phyloP scores from a whole-genome alignment of 1,140 invertebrate genomes.

The Paralvinella palmiformis region DNA sequence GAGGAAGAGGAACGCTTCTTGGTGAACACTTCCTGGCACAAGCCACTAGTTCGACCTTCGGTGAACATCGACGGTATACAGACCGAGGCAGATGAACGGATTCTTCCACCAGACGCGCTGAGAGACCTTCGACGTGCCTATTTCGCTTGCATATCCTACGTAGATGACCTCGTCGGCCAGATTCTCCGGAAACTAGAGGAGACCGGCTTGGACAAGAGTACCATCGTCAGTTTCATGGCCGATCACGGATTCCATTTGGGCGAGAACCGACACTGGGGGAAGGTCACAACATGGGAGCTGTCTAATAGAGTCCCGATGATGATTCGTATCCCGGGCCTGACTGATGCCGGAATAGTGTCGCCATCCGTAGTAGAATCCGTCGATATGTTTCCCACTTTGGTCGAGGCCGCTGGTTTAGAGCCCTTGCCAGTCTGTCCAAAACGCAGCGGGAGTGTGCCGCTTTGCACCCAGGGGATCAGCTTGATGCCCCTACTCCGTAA shows the following conservation, averaged over 20 bases:
- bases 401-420: background rate
- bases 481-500: no score
- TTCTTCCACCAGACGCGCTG: conserved; percentile 11
- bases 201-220: background rate
- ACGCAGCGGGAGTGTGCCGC: background rate
- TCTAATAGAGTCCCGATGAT: background rate
- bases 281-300: conserved; percentile 3
- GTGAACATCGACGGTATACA: conserved; percentile 8
- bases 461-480: conserved; percentile 2
- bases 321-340: background rate
- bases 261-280: no score
- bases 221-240: background rate
- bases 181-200: background rate
- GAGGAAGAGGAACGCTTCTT: no score
- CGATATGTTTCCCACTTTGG: no score
- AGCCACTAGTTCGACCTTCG: conserved; percentile 14
- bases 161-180: background rate
- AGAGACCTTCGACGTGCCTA: conserved; percentile 14
- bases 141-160: conserved; percentile 13
- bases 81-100: conserved; percentile 8
- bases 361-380: background rate
- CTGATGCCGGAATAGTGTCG: background rate
- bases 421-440: background rate
- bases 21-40: no score
- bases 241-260: conserved; percentile 5